Evolutionary conservation across 2,797 vertebrate species (phyloP).

Genomic region (Myoxocephalus aenaeus): DNA sequence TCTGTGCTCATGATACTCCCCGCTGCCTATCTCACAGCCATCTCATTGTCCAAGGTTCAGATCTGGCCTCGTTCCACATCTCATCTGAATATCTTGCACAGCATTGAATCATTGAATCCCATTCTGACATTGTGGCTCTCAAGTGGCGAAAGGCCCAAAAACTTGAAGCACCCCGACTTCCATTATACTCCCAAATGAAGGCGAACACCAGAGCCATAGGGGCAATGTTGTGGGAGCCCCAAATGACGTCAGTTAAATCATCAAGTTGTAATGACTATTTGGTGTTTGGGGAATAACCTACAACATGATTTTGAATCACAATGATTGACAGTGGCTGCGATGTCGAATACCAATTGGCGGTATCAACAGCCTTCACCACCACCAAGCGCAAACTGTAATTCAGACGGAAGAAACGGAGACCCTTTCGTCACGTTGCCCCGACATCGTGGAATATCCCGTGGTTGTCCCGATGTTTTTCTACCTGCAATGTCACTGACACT

Average conservation of each 20-base stretch:
- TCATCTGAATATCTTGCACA: conserved; percentile 48
- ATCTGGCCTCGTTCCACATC: conserved; percentile 42
- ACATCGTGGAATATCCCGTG: not conserved
- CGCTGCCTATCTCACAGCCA: conserved; percentile 48
- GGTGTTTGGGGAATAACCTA: not conserved
- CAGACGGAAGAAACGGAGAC: not conserved
- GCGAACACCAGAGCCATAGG: not conserved
- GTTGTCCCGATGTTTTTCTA: not conserved
- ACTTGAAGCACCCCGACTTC: not conserved
- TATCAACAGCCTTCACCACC: not conserved
- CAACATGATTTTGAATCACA: not conserved
- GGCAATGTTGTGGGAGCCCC: not conserved
- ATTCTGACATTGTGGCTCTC: conserved; percentile 18
- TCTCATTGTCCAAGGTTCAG: conserved; percentile 50
- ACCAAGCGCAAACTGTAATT: conserved; percentile 1
- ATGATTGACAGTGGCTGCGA: too few relatives aligned
- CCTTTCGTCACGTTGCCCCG: not conserved
- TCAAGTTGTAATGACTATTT: not conserved
- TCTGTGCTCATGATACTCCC: conserved; percentile 39
- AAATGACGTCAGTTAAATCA: too few relatives aligned
- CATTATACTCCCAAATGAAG: not conserved
- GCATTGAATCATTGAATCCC: conserved; percentile 27
- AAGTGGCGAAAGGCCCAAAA: conserved; percentile 13
- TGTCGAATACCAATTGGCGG: not conserved
- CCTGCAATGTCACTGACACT: not conserved